phyloP scores from a whole-genome alignment of 2,113 vertebrate genomes.

The Hemibagrus wyckioides region DNA sequence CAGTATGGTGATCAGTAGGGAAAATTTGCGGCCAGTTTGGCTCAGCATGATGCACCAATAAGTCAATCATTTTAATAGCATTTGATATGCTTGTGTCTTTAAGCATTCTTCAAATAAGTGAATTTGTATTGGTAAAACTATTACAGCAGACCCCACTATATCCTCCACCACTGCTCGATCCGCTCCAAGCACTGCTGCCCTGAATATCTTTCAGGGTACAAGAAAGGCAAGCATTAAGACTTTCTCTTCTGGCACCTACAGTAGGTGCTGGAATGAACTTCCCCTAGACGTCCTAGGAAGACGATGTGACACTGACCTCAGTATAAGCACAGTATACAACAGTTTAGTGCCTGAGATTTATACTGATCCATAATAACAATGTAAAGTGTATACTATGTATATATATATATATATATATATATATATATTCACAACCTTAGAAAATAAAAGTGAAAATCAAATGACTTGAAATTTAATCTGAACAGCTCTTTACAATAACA shows the following conservation, averaged over 20 bases:
- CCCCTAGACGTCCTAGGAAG: not conserved
- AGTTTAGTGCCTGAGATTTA: not conserved
- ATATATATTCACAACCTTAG: not conserved
- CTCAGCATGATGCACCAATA: not conserved
- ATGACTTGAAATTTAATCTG: not conserved
- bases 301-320: not conserved
- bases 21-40: not conserved
- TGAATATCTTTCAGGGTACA: no score
- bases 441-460: not conserved
- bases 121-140: not conserved
- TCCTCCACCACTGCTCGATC: not conserved
- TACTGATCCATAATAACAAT: not conserved
- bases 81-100: not conserved
- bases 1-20: not conserved
- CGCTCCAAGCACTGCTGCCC: no score
- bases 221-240: no score
- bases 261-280: no score
- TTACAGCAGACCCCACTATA: not conserved
- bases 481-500: not conserved
- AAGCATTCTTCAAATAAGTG: not conserved
- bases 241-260: no score
- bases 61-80: not conserved
- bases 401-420: no score
- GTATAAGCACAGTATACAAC: not conserved
- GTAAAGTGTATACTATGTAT: not conserved